Evolutionary conservation across 2,113 vertebrate genomes (phyloP).

Genomic region (Anthoscopus minutus): DNA sequence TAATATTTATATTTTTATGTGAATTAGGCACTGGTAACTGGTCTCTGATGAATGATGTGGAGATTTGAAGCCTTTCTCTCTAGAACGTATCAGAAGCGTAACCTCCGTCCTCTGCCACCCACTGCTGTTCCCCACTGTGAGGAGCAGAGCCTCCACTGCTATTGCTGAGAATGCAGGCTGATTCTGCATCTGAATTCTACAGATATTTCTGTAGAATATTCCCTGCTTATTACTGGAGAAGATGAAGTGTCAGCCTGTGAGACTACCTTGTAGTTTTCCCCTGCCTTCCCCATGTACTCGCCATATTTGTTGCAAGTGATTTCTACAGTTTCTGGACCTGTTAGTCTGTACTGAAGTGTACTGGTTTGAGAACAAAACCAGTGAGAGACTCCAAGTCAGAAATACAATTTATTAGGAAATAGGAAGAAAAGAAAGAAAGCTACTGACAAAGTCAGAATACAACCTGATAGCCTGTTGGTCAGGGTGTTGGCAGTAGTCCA

Average conservation of each 20-base stretch:
- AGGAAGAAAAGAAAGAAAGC: no score
- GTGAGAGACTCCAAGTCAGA: no score
- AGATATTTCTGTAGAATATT: neutral
- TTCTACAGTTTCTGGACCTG: neutral
- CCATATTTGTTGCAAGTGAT: neutral
- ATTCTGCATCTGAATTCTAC: neutral
- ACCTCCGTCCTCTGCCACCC: fast-evolving
- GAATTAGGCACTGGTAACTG: neutral
- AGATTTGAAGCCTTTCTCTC: neutral
- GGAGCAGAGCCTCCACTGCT: neutral
- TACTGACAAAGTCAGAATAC: no score
- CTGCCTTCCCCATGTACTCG: neutral
- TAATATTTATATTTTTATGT: neutral
- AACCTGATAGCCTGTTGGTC: no score
- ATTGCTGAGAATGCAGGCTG: neutral
- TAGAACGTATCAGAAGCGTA: neutral
- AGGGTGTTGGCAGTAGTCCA: no score
- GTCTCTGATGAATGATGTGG: neutral
- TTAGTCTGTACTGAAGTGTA: neutral
- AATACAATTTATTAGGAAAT: no score
- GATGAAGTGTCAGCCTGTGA: neutral
- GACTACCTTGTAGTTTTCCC: neutral
- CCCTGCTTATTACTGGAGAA: neutral
- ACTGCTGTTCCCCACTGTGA: neutral
- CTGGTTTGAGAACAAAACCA: no score